phyloP scores from a whole-genome alignment of 2,113 vertebrate genomes.

The Spheniscus mendiculus region DNA sequence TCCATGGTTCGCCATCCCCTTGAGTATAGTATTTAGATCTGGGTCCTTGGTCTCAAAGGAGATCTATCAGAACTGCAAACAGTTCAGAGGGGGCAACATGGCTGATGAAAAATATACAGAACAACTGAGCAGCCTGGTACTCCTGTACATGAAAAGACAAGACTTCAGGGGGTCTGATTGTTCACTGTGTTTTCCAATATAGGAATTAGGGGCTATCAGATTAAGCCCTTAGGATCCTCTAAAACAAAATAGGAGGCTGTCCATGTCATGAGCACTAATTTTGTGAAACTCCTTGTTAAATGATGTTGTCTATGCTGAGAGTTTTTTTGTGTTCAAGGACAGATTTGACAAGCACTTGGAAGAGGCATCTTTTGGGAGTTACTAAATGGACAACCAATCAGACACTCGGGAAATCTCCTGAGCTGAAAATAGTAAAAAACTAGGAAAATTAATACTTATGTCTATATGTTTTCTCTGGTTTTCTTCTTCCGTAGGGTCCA shows the following conservation, averaged over 20 bases:
- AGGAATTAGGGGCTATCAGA: background rate
- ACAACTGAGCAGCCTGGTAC: background rate
- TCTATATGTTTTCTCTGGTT: background rate
- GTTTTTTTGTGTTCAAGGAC: background rate
- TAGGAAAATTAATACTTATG: background rate
- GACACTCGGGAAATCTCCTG: background rate
- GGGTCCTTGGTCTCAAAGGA: background rate
- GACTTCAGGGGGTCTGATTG: background rate
- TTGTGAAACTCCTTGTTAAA: background rate
- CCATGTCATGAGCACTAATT: background rate
- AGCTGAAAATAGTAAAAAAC: background rate
- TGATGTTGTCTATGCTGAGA: background rate
- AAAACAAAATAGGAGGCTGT: background rate
- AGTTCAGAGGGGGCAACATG: background rate
- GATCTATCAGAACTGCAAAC: background rate
- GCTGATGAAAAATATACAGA: background rate
- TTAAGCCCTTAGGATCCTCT: background rate
- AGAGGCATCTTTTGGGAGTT: background rate
- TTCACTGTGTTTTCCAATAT: background rate
- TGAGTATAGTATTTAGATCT: background rate
- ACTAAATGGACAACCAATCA: background rate
- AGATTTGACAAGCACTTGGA: background rate
- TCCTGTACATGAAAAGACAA: background rate
- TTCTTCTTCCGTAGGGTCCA: background rate
- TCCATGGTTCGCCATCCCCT: accelerated